A percentile compares a stretch with the other conserved stretches of the same genome.
Evolutionary conservation across 2,113 vertebrate genomes (phyloP).

Genomic region (Benitochromis conjunctus): DNA sequence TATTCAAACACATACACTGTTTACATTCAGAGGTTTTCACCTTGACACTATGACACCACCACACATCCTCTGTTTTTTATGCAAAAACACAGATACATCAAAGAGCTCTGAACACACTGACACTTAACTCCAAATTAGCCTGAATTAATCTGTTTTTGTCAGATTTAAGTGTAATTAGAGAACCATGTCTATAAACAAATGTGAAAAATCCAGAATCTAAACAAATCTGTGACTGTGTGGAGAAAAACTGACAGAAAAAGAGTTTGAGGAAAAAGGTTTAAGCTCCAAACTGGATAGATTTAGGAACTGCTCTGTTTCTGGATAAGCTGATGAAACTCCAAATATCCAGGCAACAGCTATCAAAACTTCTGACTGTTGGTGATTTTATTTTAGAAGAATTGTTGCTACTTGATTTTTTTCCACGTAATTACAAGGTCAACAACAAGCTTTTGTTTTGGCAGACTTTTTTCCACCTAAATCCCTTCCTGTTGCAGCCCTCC

Average conservation of each 20-base stretch:
- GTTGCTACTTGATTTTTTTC: fast-evolving
- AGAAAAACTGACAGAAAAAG: neutral
- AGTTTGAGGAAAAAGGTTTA: neutral
- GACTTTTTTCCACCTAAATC: neutral
- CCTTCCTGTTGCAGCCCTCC: neutral
- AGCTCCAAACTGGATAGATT: neutral
- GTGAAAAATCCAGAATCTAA: neutral
- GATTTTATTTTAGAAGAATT: neutral
- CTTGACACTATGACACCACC: neutral
- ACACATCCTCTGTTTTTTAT: neutral
- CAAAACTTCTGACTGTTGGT: neutral
- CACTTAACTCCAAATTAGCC: neutral
- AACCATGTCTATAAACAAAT: neutral
- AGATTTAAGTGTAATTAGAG: neutral
- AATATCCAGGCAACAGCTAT: neutral
- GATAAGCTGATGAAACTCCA: neutral
- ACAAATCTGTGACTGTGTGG: neutral
- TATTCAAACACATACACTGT: constrained; percentile 12
- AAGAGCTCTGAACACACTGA: neutral
- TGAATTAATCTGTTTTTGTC: neutral
- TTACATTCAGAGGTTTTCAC: constrained; percentile 11
- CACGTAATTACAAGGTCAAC: neutral
- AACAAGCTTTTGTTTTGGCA: neutral
- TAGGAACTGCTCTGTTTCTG: neutral
- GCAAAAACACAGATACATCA: too few relatives aligned